Conservation (phyloP, 2,113 vertebrate genomes). For the Myxocyprinus asiaticus region DNA sequence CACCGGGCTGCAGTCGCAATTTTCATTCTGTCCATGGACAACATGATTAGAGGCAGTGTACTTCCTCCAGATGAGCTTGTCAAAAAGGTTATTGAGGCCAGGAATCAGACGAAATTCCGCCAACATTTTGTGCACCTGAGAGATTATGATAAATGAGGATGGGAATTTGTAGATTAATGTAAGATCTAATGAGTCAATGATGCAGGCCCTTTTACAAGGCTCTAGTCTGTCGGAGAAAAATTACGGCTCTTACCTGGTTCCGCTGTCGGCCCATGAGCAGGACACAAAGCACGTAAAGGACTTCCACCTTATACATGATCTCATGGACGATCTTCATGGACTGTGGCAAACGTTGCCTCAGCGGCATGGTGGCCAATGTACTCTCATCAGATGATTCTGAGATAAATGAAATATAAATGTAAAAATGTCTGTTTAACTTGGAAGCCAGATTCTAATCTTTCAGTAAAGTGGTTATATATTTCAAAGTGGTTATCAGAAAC, state of each 20-base stretch:
- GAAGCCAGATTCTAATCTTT: too few relatives aligned
- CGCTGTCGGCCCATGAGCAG: slow-evolving; percentile 97
- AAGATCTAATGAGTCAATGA: too few relatives aligned
- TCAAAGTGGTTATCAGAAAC: too few relatives aligned
- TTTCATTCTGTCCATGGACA: slow-evolving; percentile 95
- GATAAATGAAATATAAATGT: not conserved
- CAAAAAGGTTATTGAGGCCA: slow-evolving; percentile 96
- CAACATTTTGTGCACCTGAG: slow-evolving; percentile 96
- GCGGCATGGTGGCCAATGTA: slow-evolving; percentile 84
- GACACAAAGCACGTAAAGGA: slow-evolving; percentile 95
- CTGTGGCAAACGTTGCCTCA: slow-evolving; percentile 89
- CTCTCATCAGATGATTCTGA: slow-evolving; percentile 92
- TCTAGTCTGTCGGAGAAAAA: too few relatives aligned
- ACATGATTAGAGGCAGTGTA: slow-evolving; percentile 86
- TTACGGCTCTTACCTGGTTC: slow-evolving; percentile 82
- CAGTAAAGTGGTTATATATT: too few relatives aligned
- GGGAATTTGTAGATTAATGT: not conserved
- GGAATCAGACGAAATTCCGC: slow-evolving; percentile 96
- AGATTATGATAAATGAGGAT: slow-evolving; percentile 8
- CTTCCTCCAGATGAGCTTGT: slow-evolving; percentile 98
- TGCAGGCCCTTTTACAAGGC: not conserved
- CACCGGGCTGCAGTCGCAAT: slow-evolving; percentile 98
- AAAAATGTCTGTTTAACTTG: too few relatives aligned
- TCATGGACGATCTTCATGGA: slow-evolving; percentile 99
- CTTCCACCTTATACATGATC: slow-evolving; percentile 99